These are phyloP conservation scores for Antigone vipio DNA, from an alignment of 2,113 vertebrate species.

Conservation along the genomic window DNA sequence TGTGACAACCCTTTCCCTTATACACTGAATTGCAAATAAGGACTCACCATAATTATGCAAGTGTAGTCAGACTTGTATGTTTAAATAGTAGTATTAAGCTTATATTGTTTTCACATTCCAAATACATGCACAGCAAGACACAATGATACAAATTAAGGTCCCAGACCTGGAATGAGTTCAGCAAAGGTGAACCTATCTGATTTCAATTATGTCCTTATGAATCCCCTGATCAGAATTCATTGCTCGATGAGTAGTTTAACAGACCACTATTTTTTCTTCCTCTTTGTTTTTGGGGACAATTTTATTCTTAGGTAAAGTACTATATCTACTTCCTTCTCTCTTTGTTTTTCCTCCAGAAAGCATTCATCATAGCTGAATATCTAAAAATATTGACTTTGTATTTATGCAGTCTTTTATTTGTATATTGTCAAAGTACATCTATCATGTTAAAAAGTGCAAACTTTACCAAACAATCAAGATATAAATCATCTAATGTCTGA, in stretches of 20 bases:
- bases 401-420: not conserved
- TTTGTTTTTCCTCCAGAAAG: not conserved
- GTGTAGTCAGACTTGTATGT: not conserved
- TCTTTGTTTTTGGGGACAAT: not conserved
- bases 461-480: not conserved
- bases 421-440: not conserved
- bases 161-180: not conserved
- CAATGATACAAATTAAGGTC: not conserved
- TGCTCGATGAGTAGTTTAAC: not conserved
- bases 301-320: not conserved
- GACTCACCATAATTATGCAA: not conserved
- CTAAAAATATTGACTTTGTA: not conserved
- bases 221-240: not conserved
- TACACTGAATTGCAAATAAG: conserved; percentile 20
- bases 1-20: not conserved
- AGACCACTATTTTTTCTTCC: not conserved
- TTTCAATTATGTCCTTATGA: not conserved
- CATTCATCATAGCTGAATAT: not conserved
- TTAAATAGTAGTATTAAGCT: not conserved
- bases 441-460: not conserved
- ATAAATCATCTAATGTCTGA: not conserved
- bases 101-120: not conserved
- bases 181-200: not conserved
- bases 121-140: not conserved
- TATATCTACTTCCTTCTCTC: not conserved